Conservation (phyloP, 2,797 vertebrate species). For the Semotilus atromaculatus region DNA sequence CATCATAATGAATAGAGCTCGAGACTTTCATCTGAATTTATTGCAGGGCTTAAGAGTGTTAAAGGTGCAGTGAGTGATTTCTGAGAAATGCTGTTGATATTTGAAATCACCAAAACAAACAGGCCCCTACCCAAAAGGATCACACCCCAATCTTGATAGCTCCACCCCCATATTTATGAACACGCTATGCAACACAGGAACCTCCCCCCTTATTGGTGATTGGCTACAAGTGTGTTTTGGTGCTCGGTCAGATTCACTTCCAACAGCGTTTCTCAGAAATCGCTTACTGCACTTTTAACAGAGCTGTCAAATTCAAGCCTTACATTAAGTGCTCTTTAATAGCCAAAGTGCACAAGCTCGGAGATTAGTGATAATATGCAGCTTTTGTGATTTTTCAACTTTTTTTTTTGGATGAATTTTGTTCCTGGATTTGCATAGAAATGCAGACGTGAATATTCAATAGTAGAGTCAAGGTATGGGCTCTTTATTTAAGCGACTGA, state of each 20-base stretch:
- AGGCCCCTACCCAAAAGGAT: no score
- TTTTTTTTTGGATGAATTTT: neutral
- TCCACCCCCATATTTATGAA: no score
- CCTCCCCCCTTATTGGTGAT: no score
- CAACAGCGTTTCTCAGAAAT: no score
- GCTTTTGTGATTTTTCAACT: neutral
- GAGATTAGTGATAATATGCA: conserved; percentile 9
- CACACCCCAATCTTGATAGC: no score
- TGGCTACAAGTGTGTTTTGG: no score
- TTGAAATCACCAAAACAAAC: no score
- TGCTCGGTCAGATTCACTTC: no score
- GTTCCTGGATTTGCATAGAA: neutral
- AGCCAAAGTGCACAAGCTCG: neutral
- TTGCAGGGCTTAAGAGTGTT: neutral
- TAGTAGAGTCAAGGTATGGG: neutral
- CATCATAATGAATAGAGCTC: neutral
- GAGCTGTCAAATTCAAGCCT: neutral
- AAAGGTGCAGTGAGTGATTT: no score
- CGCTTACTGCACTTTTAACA: neutral
- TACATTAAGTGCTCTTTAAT: conserved; percentile 12
- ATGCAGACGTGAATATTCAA: neutral
- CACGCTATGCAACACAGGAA: no score
- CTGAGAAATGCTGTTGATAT: no score
- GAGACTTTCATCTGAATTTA: neutral
- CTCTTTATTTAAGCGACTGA: neutral